Evolutionary conservation across 2,113 vertebrate genomes (phyloP), one percentile per base, ranked within the genome.

Genomic region (Tetrao urogallus): DNA sequence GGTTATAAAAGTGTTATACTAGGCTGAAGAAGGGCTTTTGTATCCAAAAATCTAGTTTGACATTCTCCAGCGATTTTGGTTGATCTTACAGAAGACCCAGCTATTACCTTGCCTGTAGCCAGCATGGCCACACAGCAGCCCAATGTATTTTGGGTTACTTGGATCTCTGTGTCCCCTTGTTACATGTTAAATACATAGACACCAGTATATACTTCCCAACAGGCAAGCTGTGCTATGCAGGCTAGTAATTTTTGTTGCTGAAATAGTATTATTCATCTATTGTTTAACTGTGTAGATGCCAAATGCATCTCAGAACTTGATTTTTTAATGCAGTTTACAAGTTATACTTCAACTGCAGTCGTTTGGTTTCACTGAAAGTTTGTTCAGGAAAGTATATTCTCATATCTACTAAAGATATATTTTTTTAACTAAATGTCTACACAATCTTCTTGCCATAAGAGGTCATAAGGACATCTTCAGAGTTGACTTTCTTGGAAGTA

Each of bases 171-270:
- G 21, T 61, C 58, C 36, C 27, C 40, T 30, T 58, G 18, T n/a
- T 58, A n/a, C 10, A n/a, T 12, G 56, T n/a, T 32, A 19, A 18
- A 30, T 32, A 7, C 2, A 9, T 8, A 2, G 4, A 21, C 13
- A 3, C 3, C 10, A 30, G 3, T 1, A 1, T 52, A 22, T 57
- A 10, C 48, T 57, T 38, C 6, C 3, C 11, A 19, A 21, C 13
- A 38, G 36, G 12, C 17, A 50, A n/a, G 8, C 18, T 72, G 36
- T 15, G 28, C 70, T 72, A 0, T 45, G 42, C 34, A 56, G 21
- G n/a, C 10, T 15, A 8, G 8, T 34, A 58, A 3, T 50, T 38
- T 38, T 64, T 56, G 54, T n/a, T 71, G 70, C 56, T 66, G 36
- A 54, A 76, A 20, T 34, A 71, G 14, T 32, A 56, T n/a, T 8